A percentile compares a stretch with the other conserved stretches of the same genome.
phyloP scores from a whole-genome alignment of 2,113 vertebrate species.

The Drymodes brunneopygia region DNA sequence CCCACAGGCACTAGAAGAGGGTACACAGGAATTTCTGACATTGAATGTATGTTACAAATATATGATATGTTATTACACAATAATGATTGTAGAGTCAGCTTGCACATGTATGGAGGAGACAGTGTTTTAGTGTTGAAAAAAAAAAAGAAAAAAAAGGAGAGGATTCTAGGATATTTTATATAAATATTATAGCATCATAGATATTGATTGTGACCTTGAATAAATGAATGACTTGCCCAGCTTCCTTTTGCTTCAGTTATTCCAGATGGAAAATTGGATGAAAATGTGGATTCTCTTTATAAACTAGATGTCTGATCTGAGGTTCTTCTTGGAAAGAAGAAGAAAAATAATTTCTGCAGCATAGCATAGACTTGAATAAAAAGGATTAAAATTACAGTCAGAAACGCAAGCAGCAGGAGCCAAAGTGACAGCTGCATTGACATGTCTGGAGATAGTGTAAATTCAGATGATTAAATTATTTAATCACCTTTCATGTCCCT shows the following conservation, averaged over 20 bases:
- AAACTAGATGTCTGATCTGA: constrained; percentile 17
- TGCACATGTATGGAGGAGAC: background rate
- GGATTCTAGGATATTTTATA: background rate
- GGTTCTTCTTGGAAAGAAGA: background rate
- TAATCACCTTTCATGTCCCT: background rate
- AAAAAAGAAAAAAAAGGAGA: background rate
- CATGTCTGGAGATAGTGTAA: background rate
- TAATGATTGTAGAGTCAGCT: background rate
- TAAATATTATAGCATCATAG: background rate
- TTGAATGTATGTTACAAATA: background rate
- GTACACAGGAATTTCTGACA: background rate
- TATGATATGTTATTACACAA: background rate
- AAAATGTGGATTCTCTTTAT: background rate
- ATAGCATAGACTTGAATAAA: background rate
- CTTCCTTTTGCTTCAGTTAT: constrained; percentile 30
- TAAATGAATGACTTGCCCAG: background rate
- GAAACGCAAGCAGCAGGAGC: background rate
- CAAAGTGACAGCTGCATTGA: background rate
- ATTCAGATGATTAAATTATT: constrained; percentile 33
- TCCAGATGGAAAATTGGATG: background rate
- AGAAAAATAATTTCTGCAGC: background rate
- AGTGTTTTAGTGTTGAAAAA: background rate
- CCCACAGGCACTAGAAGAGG: background rate
- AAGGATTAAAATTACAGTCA: background rate
- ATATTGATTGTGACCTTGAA: background rate